Base-by-base conservation (phyloP, 2,113 vertebrate species). In the Rhombomys opimus region DNA sequence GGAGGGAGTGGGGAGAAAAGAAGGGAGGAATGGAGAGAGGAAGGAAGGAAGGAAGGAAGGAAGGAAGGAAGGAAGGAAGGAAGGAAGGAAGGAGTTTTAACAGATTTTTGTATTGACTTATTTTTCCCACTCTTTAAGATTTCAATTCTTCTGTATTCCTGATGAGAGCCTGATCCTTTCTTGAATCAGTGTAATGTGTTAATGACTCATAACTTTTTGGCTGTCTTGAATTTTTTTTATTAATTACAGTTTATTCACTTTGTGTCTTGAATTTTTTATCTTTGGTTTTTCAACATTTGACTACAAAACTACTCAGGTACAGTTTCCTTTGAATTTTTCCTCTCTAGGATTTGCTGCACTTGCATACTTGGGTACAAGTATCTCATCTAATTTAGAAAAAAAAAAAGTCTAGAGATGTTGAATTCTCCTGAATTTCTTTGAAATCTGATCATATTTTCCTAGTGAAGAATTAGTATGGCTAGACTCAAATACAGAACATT, bases 281-380 rank as follows among this genome's bases (percentile, higher is more conserved):
- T 77, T 91, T 93, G 38, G 4, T 85, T 93, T 57, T 75, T 91
- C 27, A 93, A 18, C 54, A 93, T 91, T 92, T 86, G 15, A 41
- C n/a, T 86, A 12, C 54, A 41, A 75, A 68, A 41, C 38, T 87
- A 50, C 15, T 32, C 72, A 2, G 7, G 54, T 59, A 4, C 59
- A 50, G 9, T 59, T 73, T 7, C 35, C 54, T 96, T 91, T 92
- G 35, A 81, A 46, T 63, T 91, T 95, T 89, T 76, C 23, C 22
- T 72, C 3, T 68, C 38, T 92, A 38, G 13, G 52, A 52, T 70
- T 92, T 72, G 5, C 32, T 70, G 65, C 89, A 22, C 70, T 91
- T 52, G 63, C 25, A 61, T 41, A 78, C 54, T 68, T 59, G 15
- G 12, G 5, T 80, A 61, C 68, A 65, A 86, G 50, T 63, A 80